These are phyloP conservation scores for Gryllus longicercus DNA, from an alignment of 2,888 invertebrate species.

Conservation along the genomic window DNA sequence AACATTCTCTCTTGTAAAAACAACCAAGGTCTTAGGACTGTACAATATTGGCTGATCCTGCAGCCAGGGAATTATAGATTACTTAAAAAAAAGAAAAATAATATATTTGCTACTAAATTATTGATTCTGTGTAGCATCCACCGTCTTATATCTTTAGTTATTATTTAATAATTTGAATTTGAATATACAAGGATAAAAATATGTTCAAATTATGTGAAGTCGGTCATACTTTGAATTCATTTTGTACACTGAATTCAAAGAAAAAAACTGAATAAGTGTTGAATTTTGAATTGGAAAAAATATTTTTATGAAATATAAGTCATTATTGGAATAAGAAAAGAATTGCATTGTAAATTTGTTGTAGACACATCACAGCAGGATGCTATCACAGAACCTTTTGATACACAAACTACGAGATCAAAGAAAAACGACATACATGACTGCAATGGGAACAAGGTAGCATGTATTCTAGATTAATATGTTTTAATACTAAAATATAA, in stretches of 20 bases:
- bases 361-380: not conserved
- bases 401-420: not conserved
- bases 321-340: no score
- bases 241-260: no score
- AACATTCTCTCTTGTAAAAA: slow-evolving; percentile 6
- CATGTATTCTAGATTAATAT: slow-evolving; percentile 10
- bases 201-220: no score
- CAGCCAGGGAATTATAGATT: slow-evolving; percentile 7
- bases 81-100: not conserved
- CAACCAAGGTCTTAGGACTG: slow-evolving; percentile 6
- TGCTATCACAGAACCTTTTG: not conserved
- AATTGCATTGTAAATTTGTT: no score
- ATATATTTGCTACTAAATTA: not conserved
- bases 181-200: no score
- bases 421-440: slow-evolving; percentile 17
- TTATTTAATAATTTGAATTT: no score
- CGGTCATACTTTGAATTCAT: no score
- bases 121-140: not conserved
- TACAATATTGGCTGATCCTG: slow-evolving; percentile 17
- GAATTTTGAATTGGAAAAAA: no score
- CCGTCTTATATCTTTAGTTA: not conserved
- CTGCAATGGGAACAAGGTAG: slow-evolving; percentile 17
- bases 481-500: slow-evolving; percentile 10
- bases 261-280: no score
- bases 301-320: no score